phyloP scores from a whole-genome alignment of 2,113 vertebrate species.

The Patagioenas fasciata region DNA sequence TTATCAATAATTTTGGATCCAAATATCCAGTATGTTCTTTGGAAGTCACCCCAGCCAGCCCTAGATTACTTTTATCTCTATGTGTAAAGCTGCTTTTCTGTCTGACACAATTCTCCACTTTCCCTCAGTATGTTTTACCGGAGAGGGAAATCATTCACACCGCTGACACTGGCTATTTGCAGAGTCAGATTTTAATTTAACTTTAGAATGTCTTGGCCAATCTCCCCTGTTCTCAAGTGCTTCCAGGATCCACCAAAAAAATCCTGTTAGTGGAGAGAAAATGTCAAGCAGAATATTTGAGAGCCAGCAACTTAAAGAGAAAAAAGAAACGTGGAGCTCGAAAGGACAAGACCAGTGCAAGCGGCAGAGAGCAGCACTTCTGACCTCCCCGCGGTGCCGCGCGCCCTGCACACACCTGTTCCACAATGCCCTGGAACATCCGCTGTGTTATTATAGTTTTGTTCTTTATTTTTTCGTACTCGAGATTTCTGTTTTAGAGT shows the following conservation, averaged over 20 bases:
- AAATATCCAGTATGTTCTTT: background rate
- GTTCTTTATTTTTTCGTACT: background rate
- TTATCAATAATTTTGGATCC: background rate
- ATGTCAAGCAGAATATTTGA: conserved; percentile 21
- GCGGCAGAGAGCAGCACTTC: background rate
- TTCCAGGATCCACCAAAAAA: conserved; percentile 28
- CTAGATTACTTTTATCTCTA: background rate
- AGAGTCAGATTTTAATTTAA: conserved; percentile 47
- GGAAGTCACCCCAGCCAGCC: background rate
- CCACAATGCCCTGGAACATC: background rate
- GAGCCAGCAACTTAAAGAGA: conserved; percentile 6
- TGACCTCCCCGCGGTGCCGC: background rate
- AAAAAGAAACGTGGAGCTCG: background rate
- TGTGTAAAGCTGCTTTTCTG: background rate
- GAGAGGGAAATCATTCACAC: background rate
- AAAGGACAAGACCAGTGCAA: background rate
- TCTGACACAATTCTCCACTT: background rate
- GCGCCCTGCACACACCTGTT: background rate
- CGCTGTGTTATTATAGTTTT: background rate
- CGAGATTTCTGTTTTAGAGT: rapidly evolving
- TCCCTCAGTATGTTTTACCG: background rate
- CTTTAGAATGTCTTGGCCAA: conserved; percentile 35
- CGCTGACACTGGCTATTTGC: conserved; percentile 25
- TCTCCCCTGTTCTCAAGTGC: conserved; percentile 17
- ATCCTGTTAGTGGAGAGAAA: conserved; percentile 8